Evolutionary conservation across 1,140 invertebrate species (phyloP).

Genomic region (Scaptomyza graminum): DNA sequence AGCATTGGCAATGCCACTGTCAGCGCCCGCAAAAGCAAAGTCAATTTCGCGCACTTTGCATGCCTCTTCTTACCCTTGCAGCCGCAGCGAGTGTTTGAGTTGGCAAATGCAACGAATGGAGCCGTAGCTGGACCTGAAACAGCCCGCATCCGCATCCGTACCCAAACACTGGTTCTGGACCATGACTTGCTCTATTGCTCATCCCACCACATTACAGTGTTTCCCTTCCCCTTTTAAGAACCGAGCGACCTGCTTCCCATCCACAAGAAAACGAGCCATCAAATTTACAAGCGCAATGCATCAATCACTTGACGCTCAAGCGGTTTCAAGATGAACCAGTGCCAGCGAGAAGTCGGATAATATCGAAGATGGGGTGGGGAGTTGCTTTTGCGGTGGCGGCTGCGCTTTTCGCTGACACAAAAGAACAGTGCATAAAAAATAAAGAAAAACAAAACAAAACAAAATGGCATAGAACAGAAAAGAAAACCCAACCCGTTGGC

Average conservation of each 20-base stretch:
- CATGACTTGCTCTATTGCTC: constrained; percentile 16
- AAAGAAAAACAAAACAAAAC: constrained; percentile 8
- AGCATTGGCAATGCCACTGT: constrained; percentile 63
- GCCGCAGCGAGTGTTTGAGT: constrained; percentile 48
- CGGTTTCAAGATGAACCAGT: constrained; percentile 39
- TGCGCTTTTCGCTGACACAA: constrained; percentile 65
- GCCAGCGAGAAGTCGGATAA: background rate
- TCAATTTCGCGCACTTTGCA: constrained; percentile 81
- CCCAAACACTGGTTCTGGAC: constrained; percentile 11
- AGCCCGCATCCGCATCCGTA: background rate
- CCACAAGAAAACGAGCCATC: constrained; percentile 50
- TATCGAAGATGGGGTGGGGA: background rate
- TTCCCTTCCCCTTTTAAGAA: background rate
- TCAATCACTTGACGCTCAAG: constrained; percentile 69
- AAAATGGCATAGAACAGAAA: constrained; percentile 35
- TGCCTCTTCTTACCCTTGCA: constrained; percentile 32
- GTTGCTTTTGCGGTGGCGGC: constrained; percentile 19
- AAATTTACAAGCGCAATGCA: constrained; percentile 81
- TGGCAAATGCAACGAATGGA: constrained; percentile 36
- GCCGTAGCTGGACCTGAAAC: constrained; percentile 25
- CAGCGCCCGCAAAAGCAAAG: constrained; percentile 79
- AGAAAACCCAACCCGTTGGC: constrained; percentile 41
- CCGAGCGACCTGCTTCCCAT: background rate
- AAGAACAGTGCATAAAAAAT: constrained; percentile 5
- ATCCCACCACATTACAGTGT: background rate